Conservation (phyloP, 2,113 vertebrate genomes). For the Tetraodon nigroviridis region DNA sequence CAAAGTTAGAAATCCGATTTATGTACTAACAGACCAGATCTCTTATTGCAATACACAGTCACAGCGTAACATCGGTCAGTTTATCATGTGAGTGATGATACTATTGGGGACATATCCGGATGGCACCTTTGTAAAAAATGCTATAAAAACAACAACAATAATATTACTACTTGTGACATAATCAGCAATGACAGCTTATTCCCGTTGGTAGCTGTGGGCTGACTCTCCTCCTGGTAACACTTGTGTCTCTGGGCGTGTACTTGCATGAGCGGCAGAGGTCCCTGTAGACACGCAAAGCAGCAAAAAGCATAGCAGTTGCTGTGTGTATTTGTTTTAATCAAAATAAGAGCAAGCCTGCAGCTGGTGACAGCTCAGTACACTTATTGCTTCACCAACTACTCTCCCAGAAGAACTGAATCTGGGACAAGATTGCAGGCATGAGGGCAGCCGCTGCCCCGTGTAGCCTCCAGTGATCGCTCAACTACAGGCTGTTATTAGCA, state of each 20-base stretch:
- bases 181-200: conserved; percentile 70
- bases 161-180: conserved; percentile 58
- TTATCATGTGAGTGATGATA: conserved; percentile 26
- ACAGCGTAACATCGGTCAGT: neutral
- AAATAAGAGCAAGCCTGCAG: conserved; percentile 49
- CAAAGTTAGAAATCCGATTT: no score
- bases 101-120: conserved; percentile 9
- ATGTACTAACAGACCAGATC: neutral
- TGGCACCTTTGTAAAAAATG: conserved; percentile 8
- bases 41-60: neutral
- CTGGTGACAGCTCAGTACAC: conserved; percentile 44
- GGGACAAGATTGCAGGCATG: conserved; percentile 51
- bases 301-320: conserved; percentile 59
- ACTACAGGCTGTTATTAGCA: conserved; percentile 64
- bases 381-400: conserved; percentile 35
- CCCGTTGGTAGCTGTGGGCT: conserved; percentile 58
- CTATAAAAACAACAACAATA: conserved; percentile 4
- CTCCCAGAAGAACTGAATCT: conserved; percentile 54
- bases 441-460: conserved; percentile 41
- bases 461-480: conserved; percentile 56
- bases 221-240: conserved; percentile 42
- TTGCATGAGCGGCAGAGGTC: conserved; percentile 48
- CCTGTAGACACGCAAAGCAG: conserved; percentile 42
- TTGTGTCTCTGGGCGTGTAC: conserved; percentile 52
- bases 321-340: conserved; percentile 67